phyloP scores from a whole-genome alignment of 2,888 invertebrate species.

The Drosophila sordidula region DNA sequence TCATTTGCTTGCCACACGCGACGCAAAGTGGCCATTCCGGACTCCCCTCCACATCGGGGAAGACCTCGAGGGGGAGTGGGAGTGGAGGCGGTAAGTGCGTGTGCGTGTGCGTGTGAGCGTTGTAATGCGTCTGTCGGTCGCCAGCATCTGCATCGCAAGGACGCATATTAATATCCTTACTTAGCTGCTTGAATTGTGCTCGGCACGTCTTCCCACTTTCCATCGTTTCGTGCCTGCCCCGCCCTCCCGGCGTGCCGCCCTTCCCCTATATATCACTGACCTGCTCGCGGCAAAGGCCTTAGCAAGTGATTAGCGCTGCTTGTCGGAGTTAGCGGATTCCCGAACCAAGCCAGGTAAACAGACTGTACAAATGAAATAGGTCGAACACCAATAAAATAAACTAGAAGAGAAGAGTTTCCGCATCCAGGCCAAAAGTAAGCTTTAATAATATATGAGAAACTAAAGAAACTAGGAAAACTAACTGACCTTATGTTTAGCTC shows the following conservation, averaged over 20 bases:
- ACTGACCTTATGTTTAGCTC: too few relatives aligned
- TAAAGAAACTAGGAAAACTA: background rate
- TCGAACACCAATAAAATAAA: background rate
- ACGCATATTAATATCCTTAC: conserved; percentile 81
- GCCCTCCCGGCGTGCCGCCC: too few relatives aligned
- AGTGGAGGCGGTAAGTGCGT: conserved; percentile 15
- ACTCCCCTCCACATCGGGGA: background rate
- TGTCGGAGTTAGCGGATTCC: conserved; percentile 14
- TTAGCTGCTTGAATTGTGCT: conserved; percentile 73
- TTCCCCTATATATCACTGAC: background rate
- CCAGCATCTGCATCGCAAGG: conserved; percentile 62
- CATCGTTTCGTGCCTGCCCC: conserved; percentile 13
- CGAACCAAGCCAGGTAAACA: conserved; percentile 18
- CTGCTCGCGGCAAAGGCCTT: conserved; percentile 14
- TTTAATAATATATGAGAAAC: background rate
- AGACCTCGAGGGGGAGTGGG: background rate
- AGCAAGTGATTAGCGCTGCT: conserved; percentile 50
- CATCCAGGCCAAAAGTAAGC: too few relatives aligned
- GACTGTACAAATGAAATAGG: background rate
- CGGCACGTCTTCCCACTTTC: conserved; percentile 68
- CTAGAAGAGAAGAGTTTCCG: background rate
- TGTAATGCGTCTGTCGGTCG: conserved; percentile 61
- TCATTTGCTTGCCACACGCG: conserved; percentile 77
- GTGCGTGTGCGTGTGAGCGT: conserved; percentile 44
- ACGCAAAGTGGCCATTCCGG: conserved; percentile 70